Evolutionary conservation across 1,140 invertebrate species (phyloP), one percentile per base, ranked within the genome.

Genomic region (Pseudomyrmex gracilis): DNA sequence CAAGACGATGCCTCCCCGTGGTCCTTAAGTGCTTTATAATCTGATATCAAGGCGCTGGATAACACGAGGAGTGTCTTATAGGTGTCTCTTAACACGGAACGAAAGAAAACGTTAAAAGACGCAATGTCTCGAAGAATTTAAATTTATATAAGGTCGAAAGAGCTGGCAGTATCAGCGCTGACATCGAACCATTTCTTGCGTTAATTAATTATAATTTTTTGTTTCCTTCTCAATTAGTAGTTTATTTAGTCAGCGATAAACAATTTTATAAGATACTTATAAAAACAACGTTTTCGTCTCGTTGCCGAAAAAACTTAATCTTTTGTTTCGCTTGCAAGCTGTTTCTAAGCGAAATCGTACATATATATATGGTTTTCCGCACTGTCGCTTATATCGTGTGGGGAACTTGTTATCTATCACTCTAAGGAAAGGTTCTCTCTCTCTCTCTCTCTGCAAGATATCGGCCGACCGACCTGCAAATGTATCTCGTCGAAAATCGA

Each of bases 341-440:
- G 24, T 51, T 74, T 64, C 10, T 17, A 15, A 34, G 1, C 13
- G n/a, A 20, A 24, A 76, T 66, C 7, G 4, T 53, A 43, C 51
- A 34, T 1, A 34, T 5, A 43, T 63, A 34, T 1, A 34, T 5
- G 5, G 34, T 34, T 34, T 55, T 51, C 43, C 13, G n/a, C 61
- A 55, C 4, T 13, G 45, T 60, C 61, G 8, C 13, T 77, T 77
- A 22, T 17, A 13, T 66, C 12, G 7, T 13, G n/a, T 34, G 13
- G 24, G 24, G 67, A 77, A 77, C 47, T 67, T 76, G 12, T 51
- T 77, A 77, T 53, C 47, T 76, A 76, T 64, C 60, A 64, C 63
- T 74, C 22, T 17, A 34, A 20, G 20, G 47, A 2, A 77, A 67
- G 17, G 10, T 17, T 43, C 4, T 5, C 20, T 51, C 7, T 5